Conservation (phyloP, 1,140 invertebrate species). For the Euschistus heros region DNA sequence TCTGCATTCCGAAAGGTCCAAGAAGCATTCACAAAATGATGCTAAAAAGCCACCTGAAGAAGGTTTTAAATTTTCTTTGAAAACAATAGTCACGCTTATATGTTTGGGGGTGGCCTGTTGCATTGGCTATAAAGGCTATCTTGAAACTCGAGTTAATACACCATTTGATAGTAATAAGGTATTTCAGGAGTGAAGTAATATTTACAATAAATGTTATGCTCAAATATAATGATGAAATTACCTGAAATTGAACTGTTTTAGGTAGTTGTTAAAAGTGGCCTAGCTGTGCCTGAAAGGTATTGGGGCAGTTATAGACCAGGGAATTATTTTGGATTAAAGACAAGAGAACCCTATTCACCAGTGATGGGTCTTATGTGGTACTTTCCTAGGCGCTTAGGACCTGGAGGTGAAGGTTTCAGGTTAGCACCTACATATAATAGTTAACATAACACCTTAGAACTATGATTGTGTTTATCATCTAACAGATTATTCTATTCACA, state of each 20-base stretch:
- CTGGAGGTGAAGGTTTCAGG: slow-evolving; percentile 57
- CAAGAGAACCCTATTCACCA: slow-evolving; percentile 73
- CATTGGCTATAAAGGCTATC: slow-evolving; percentile 58
- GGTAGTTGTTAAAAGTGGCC: slow-evolving; percentile 54
- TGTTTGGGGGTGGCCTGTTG: slow-evolving; percentile 23
- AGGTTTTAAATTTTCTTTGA: slow-evolving; percentile 19
- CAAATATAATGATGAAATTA: not conserved
- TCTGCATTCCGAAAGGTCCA: not conserved
- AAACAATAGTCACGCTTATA: slow-evolving; percentile 20
- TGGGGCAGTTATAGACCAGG: slow-evolving; percentile 89
- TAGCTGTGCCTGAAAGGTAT: slow-evolving; percentile 66
- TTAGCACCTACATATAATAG: slow-evolving; percentile 29
- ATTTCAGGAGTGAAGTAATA: slow-evolving; percentile 20
- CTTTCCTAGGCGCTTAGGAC: slow-evolving; percentile 53
- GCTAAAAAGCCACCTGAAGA: slow-evolving; percentile 14
- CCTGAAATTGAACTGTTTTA: slow-evolving; percentile 33
- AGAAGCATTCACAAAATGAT: slow-evolving; percentile 12
- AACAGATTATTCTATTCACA: too few relatives aligned
- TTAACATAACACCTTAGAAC: too few relatives aligned
- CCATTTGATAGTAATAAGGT: slow-evolving; percentile 68
- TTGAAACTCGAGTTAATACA: slow-evolving; percentile 79
- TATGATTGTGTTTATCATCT: too few relatives aligned
- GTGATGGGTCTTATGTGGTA: slow-evolving; percentile 97
- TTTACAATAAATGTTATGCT: not conserved
- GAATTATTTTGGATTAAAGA: slow-evolving; percentile 83